phyloP scores from a whole-genome alignment of 2,888 invertebrate genomes.

The Ligdia adustata region DNA sequence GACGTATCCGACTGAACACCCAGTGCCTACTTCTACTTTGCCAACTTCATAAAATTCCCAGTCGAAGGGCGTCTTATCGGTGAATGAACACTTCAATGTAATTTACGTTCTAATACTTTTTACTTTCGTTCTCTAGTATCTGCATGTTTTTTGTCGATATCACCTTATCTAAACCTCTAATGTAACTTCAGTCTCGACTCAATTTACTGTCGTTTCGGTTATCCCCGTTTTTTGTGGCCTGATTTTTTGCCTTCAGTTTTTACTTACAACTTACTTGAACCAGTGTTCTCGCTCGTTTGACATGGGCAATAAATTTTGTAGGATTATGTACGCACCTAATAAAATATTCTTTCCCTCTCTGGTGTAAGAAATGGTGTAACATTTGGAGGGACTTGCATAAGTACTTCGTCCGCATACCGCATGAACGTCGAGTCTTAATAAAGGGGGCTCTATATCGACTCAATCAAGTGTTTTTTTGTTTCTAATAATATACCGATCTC shows the following conservation, averaged over 20 bases:
- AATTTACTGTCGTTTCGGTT: conserved; percentile 41
- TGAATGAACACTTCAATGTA: conserved; percentile 71
- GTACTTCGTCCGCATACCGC: conserved; percentile 22
- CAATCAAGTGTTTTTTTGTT: conserved; percentile 20
- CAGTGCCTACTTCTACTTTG: conserved; percentile 41
- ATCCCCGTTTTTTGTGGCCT: conserved; percentile 45
- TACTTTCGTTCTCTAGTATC: conserved; percentile 41
- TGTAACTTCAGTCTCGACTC: conserved; percentile 19
- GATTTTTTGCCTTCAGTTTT: conserved; percentile 42
- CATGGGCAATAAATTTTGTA: conserved; percentile 43
- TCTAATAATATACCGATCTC: too few relatives aligned
- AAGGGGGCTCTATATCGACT: conserved; percentile 17
- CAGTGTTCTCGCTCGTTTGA: conserved; percentile 36
- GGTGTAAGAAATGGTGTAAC: conserved; percentile 29
- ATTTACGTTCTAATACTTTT: conserved; percentile 67
- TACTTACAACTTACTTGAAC: conserved; percentile 26
- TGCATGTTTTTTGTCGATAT: conserved; percentile 48
- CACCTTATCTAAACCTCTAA: conserved; percentile 47
- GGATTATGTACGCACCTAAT: conserved; percentile 44
- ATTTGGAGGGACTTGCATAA: conserved; percentile 25
- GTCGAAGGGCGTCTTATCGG: conserved; percentile 67
- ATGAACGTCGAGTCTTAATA: conserved; percentile 28
- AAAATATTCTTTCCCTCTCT: conserved; percentile 37
- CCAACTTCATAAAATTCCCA: conserved; percentile 60
- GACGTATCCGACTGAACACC: conserved; percentile 61